A percentile compares a stretch with the other conserved stretches of the same genome.
These are phyloP conservation scores for Valencia hispanica DNA, from an alignment of 2,797 vertebrate genomes.

Conservation along the genomic window DNA sequence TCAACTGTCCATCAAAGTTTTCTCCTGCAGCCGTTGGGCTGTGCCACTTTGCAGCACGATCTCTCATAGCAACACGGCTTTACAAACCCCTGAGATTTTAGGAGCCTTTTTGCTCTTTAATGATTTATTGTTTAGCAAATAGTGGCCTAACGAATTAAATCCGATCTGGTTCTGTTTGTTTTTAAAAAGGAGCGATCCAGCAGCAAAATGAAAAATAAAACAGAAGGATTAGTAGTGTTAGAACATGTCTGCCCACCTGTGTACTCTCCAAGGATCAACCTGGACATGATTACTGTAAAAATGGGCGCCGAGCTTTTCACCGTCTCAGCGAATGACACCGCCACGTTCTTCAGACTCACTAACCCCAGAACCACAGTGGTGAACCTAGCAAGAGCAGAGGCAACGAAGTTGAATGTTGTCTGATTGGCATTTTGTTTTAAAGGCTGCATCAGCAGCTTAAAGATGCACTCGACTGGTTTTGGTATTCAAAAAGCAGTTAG, in stretches of 20 bases:
- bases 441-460: accelerated
- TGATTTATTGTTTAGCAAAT: no score
- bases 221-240: not conserved
- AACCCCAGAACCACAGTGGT: constrained; percentile 93
- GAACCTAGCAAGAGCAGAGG: constrained; percentile 80
- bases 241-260: constrained; percentile 78
- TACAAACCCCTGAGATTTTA: not conserved
- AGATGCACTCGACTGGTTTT: not conserved
- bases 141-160: not conserved
- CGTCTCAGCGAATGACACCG: constrained; percentile 95
- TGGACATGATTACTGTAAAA: constrained; percentile 97
- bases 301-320: constrained; percentile 98
- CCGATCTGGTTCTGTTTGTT: not conserved
- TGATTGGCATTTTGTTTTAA: not conserved
- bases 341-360: constrained; percentile 96
- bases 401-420: not conserved
- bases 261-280: constrained; percentile 95
- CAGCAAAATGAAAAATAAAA: not conserved
- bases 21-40: not conserved
- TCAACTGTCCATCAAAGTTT: not conserved
- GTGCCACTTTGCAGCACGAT: not conserved
- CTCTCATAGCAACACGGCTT: not conserved
- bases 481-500: not conserved
- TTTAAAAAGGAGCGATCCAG: not conserved
- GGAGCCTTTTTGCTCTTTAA: no score